Evolutionary conservation across 1,140 invertebrate species (phyloP), one percentile per base, ranked within the genome.

Genomic region (Pollicipes pollicipes): DNA sequence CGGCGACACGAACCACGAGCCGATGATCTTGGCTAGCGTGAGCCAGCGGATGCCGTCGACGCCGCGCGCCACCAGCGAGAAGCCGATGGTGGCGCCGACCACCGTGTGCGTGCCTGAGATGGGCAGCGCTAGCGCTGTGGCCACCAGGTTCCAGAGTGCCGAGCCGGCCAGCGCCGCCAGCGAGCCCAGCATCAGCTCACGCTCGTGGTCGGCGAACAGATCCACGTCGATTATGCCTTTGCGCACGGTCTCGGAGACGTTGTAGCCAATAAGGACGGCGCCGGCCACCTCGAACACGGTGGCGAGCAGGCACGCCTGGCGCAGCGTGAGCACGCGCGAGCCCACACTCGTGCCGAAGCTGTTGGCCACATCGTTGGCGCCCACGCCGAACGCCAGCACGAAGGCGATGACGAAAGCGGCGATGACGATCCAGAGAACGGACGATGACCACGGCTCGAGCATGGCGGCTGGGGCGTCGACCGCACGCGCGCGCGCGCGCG

Each of bases 51-150:
- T 86, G 30, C 95, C 95, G 68, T 86, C 77, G 16, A 86, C 84
- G n/a, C 96, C 96, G 74, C 89, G 84, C 35, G 90, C 89, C 17
- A 97, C 92, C 67, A 99, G 82, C 26, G 93, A 93, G 80, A 98
- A 99, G 24, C 97, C 97, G 73, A 99, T 87, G 8, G 95, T 95
- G 16, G 97, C 95, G 30, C 97, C 97, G 30, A 99, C 95, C 76
- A 99, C 98, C 72, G 92, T 95, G 83, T 99, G 97, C 1, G 97
- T 98, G 31, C 93, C 95, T 30, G 95, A 98, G 72, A 99, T 96
- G 26, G 97, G 97, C 75, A 98, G 82, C 74, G 93, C 89, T 63
- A 98, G 83, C 75, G 95, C 91, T 6, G 97, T 99, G 0, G 97
- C 97, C 3, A 94, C 78, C 71, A 99, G 82, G 75, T 98, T 82